These are phyloP conservation scores for Cataglyphis hispanica DNA, from an alignment of 1,140 invertebrate genomes.

Conservation along the genomic window DNA sequence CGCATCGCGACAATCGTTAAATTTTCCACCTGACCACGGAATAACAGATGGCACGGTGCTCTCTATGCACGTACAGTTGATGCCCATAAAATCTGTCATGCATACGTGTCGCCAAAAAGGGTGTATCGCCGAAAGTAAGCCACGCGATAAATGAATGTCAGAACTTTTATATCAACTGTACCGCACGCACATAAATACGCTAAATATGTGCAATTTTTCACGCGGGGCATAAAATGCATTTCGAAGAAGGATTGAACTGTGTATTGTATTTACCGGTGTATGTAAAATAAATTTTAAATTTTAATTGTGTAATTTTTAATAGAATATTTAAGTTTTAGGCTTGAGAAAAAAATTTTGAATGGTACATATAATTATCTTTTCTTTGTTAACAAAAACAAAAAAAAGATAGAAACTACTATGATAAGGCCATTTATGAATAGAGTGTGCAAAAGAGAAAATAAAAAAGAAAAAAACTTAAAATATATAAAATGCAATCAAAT, in stretches of 20 bases:
- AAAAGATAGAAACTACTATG: too few species aligned
- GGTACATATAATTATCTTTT: too few species aligned
- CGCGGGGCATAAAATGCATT: background rate
- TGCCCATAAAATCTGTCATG: conserved; percentile 71
- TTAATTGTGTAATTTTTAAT: background rate
- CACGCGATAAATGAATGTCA: conserved; percentile 47
- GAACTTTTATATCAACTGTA: background rate
- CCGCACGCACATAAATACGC: background rate
- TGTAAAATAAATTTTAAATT: background rate
- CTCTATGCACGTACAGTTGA: conserved; percentile 61
- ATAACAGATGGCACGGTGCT: conserved; percentile 70
- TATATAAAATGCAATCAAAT: too few species aligned
- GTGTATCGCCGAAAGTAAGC: conserved; percentile 27
- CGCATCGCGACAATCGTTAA: conserved; percentile 62
- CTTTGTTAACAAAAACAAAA: too few species aligned
- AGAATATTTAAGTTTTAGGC: background rate
- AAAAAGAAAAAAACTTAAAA: too few species aligned
- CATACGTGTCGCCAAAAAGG: conserved; percentile 61
- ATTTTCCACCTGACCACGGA: conserved; percentile 74
- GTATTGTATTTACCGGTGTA: too few species aligned
- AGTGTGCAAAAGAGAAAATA: background rate
- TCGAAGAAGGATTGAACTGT: background rate
- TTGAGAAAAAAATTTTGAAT: background rate
- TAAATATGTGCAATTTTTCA: background rate
- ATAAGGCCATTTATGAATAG: background rate